Evolutionary conservation across 1,140 invertebrate genomes (phyloP).

Genomic region (Babylonia areolata): DNA sequence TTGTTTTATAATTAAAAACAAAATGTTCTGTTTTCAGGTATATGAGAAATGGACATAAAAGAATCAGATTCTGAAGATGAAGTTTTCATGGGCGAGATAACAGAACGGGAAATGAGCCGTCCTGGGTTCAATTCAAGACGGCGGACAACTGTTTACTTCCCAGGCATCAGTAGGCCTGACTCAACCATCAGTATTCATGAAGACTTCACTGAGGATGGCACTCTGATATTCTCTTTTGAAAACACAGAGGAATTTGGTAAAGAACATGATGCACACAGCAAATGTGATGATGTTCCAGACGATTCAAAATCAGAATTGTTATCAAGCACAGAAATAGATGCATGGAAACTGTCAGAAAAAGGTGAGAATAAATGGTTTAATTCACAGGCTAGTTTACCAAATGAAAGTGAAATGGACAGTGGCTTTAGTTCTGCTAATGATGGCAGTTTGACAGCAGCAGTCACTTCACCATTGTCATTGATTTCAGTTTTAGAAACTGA

Average conservation of each 20-base stretch:
- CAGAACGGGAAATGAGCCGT: background rate
- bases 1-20: too few species aligned
- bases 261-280: background rate
- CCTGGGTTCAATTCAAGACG: background rate
- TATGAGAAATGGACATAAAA: background rate
- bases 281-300: too few species aligned
- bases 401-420: too few species aligned
- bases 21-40: too few species aligned
- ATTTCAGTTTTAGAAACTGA: too few species aligned
- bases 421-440: background rate
- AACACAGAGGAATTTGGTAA: background rate
- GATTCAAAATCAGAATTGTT: too few species aligned
- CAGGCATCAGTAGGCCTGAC: constrained; percentile 10
- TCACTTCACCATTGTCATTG: too few species aligned
- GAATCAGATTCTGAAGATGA: background rate
- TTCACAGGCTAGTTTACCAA: too few species aligned
- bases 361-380: too few species aligned
- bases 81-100: background rate
- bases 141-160: background rate
- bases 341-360: too few species aligned
- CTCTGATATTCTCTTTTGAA: background rate
- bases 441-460: background rate
- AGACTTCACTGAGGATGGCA: background rate
- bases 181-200: background rate
- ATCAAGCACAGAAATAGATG: too few species aligned